phyloP scores from a whole-genome alignment of 1,140 invertebrate species.

The Pseudomyrmex concolor region DNA sequence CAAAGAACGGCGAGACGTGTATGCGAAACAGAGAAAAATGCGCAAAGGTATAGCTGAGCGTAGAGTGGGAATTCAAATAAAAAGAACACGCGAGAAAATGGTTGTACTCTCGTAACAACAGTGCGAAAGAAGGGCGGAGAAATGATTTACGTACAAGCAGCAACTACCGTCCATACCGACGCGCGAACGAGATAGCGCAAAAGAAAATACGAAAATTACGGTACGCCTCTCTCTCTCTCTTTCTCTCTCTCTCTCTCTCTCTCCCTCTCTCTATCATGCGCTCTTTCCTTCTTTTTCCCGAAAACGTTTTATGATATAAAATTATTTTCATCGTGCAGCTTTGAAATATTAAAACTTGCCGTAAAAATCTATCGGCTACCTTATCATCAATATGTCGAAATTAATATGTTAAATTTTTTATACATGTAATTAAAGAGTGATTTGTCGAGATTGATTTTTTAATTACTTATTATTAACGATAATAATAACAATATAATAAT shows the following conservation, averaged over 20 bases:
- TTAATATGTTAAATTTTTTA: not conserved
- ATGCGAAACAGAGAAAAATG: slow-evolving; percentile 35
- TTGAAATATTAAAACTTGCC: not conserved
- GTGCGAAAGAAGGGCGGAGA: slow-evolving; percentile 24
- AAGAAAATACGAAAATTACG: slow-evolving; percentile 36
- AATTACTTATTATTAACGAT: too few relatives aligned
- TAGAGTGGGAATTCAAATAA: slow-evolving; percentile 30
- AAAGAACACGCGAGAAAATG: slow-evolving; percentile 42
- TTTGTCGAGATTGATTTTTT: too few relatives aligned
- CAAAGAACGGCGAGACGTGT: slow-evolving; percentile 26
- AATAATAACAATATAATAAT: not conserved
- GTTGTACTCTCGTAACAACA: slow-evolving; percentile 54
- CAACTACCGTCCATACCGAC: slow-evolving; percentile 26
- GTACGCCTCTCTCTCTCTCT: too few relatives aligned
- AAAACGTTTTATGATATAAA: not conserved
- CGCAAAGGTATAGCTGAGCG: slow-evolving; percentile 15
- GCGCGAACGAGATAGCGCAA: not conserved
- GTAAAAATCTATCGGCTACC: not conserved
- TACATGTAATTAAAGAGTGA: too few relatives aligned
- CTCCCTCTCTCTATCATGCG: too few relatives aligned
- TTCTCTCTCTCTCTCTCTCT: too few relatives aligned
- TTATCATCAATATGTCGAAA: not conserved
- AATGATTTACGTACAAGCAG: slow-evolving; percentile 52
- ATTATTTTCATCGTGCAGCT: not conserved
- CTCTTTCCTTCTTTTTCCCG: too few relatives aligned